Base-by-base conservation (phyloP, 2,797 vertebrate genomes). In the Cuculus canorus region DNA sequence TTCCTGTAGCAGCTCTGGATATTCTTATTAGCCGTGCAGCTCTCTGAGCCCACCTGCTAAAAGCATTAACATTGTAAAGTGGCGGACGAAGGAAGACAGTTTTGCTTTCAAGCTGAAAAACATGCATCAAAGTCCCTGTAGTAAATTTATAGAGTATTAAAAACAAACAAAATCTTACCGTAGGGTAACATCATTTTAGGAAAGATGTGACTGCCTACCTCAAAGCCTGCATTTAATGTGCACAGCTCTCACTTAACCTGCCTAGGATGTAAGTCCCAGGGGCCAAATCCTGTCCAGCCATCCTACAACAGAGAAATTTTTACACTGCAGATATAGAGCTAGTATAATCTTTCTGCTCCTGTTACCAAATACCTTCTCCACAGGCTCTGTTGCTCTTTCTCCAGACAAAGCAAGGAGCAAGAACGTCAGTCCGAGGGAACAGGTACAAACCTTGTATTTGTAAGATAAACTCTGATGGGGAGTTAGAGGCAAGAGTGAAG, bases 101-200 rank as follows among this genome's bases (percentile, higher is more conserved):
- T 92, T 73, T 80, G 37, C 90, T 96, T 97, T 96, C 93, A 96
- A 96, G 96, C 81, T 93, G 83, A 90, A 96, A 96, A 95, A 88
- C 90, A 81, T 37, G 86, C 95, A 93, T 95, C 94, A 96, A 96
- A 97, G 90, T 41, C 43, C 68, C 82, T 70, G 85, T 83, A 95
- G 91, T 88, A 92, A 91, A 90, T 95, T 86, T 88, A 75, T 28
- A 71, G 91, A 82, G 80, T 82, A 92, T 93, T 96, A 94, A 95
- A 96, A 94, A 35, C 91, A 96, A 95, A 96, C 94, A 94, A 64
- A 88, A 92, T 92, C 70, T 94, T 85, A 94, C 96, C 27, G 5
- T 82, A 90, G 94, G 95, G 94, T 96, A 94, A 88, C 90, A 92
- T 94, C 90, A 77, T 82, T 97, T 94, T 87, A 77, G 83, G 88